Conservation (phyloP, 2,888 invertebrate species). For the Isoperla grammatica region DNA sequence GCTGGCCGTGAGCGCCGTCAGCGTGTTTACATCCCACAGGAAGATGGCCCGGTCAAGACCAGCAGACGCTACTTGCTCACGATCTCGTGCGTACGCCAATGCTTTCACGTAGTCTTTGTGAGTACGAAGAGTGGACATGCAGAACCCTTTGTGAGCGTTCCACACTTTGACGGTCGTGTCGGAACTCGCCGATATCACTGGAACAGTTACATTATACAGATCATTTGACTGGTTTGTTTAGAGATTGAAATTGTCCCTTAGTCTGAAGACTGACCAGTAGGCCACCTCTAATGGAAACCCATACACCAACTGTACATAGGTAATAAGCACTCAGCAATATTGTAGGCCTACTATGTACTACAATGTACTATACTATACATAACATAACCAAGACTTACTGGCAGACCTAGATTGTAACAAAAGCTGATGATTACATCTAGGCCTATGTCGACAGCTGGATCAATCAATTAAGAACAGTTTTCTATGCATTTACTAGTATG, state of each 20-base stretch:
- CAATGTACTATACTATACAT: too few relatives aligned
- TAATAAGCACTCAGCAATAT: too few relatives aligned
- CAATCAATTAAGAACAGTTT: too few relatives aligned
- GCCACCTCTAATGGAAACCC: too few relatives aligned
- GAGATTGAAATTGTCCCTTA: not conserved
- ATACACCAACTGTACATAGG: too few relatives aligned
- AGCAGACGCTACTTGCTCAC: slow-evolving; percentile 93
- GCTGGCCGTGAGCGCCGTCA: slow-evolving; percentile 94
- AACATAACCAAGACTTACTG: too few relatives aligned
- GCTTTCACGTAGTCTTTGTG: slow-evolving; percentile 99
- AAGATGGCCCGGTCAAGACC: slow-evolving; percentile 96
- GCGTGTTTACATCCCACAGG: slow-evolving; percentile 97
- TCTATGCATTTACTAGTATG: too few relatives aligned
- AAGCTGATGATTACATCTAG: too few relatives aligned
- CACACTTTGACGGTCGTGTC: slow-evolving; percentile 99
- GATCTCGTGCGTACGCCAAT: slow-evolving; percentile 93
- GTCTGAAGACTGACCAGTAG: not conserved
- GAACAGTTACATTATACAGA: slow-evolving; percentile 35
- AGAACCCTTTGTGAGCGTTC: slow-evolving; percentile 99
- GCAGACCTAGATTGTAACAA: too few relatives aligned
- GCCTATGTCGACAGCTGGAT: too few relatives aligned
- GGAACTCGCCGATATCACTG: slow-evolving; percentile 97
- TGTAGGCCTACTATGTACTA: too few relatives aligned
- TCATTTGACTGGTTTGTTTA: slow-evolving; percentile 4
- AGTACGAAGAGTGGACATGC: slow-evolving; percentile 96